phyloP scores from a whole-genome alignment of 2,888 invertebrate species.

The Drosophila sordidula region DNA sequence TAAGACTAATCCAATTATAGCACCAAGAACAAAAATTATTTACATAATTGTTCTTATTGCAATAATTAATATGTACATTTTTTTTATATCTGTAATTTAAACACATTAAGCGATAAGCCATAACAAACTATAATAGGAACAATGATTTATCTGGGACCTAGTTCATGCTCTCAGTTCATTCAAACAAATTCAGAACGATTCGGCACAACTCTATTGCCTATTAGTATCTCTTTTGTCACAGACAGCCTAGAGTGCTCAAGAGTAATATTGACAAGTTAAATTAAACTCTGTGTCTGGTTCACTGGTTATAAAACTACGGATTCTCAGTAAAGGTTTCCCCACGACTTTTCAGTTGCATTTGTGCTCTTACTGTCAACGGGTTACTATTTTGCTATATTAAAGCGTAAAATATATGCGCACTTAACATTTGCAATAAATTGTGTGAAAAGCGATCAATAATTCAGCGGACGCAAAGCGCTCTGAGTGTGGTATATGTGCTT shows the following conservation, averaged over 20 bases:
- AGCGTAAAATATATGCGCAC: background rate
- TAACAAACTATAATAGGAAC: too few relatives aligned
- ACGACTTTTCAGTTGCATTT: conserved; percentile 43
- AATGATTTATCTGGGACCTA: too few relatives aligned
- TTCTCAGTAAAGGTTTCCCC: conserved; percentile 3
- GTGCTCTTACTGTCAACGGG: conserved; percentile 34
- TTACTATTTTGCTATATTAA: background rate
- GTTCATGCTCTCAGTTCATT: background rate
- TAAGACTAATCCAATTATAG: too few relatives aligned
- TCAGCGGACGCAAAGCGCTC: conserved; percentile 27
- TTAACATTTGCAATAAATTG: conserved; percentile 15
- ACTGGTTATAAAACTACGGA: background rate
- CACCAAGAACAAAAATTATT: too few relatives aligned
- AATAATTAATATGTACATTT: background rate
- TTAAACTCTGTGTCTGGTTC: conserved; percentile 11
- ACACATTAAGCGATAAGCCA: too few relatives aligned
- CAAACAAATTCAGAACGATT: background rate
- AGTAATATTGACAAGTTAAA: conserved; percentile 2
- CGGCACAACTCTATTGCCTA: background rate
- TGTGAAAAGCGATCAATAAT: conserved; percentile 48
- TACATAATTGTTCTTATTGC: too few relatives aligned
- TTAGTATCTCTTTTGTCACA: background rate
- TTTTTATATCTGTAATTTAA: background rate
- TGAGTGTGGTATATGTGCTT: conserved; percentile 53
- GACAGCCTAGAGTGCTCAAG: conserved; percentile 4